Conservation (phyloP, 2,888 invertebrate genomes). For the Oscheius onirici region DNA sequence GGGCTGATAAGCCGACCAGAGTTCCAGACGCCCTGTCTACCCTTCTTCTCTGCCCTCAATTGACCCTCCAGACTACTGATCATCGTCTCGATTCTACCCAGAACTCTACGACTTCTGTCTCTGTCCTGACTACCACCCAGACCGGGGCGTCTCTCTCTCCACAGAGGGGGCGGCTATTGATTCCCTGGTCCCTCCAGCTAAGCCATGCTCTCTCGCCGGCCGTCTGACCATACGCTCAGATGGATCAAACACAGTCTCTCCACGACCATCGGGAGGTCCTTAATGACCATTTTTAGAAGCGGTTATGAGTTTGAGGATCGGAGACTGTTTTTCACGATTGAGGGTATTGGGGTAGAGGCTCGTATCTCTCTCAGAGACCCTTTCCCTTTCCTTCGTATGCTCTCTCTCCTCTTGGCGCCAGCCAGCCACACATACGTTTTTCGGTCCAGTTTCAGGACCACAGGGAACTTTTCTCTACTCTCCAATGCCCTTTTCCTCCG, state of each 20-base stretch:
- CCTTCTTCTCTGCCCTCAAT: background rate
- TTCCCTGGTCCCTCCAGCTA: constrained; percentile 17
- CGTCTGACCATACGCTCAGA: constrained; percentile 32
- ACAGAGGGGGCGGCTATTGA: constrained; percentile 29
- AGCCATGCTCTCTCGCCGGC: constrained; percentile 7
- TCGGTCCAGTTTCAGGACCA: constrained; percentile 1
- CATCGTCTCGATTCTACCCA: too few species aligned
- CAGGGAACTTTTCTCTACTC: background rate
- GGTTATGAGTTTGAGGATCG: background rate
- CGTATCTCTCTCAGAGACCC: background rate
- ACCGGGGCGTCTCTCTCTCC: background rate
- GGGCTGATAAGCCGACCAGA: too few species aligned
- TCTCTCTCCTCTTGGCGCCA: background rate
- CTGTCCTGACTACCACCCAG: background rate
- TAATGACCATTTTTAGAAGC: background rate
- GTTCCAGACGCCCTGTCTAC: too few species aligned
- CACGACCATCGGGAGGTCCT: background rate
- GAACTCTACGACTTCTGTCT: background rate
- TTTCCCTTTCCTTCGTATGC: background rate
- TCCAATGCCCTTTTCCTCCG: background rate
- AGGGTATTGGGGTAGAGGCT: background rate
- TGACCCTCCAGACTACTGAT: too few species aligned
- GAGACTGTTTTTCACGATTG: background rate
- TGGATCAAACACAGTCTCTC: constrained; percentile 30
- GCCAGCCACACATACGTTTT: constrained; percentile 2